Conservation (phyloP, 2,888 invertebrate genomes). For the Ormyrus labotus region DNA sequence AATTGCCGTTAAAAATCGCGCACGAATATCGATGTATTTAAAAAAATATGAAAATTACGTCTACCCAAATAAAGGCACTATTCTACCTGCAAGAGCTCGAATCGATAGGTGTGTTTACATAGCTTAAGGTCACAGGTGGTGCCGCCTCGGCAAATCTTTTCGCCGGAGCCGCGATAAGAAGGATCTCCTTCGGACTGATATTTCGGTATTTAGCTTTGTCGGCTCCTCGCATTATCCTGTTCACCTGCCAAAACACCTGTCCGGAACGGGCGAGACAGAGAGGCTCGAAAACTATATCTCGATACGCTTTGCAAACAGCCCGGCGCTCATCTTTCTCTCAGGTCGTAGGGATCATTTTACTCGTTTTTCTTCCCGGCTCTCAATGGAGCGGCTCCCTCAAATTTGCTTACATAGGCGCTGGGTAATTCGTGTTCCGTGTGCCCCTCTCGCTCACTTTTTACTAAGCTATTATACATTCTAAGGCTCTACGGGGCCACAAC, state of each 20-base stretch:
- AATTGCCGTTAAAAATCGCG: too few relatives aligned
- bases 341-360: constrained; percentile 44
- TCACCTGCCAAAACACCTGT: constrained; percentile 50
- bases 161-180: neutral
- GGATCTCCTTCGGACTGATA: constrained; percentile 6
- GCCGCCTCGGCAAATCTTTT: neutral
- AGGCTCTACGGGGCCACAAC: constrained; percentile 16
- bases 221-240: constrained; percentile 19
- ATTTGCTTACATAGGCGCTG: constrained; percentile 47
- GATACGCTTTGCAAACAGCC: constrained; percentile 36
- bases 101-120: too few relatives aligned
- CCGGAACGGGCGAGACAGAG: neutral
- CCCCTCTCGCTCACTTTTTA: neutral
- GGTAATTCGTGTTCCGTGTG: neutral
- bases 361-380: neutral
- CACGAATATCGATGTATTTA: too few relatives aligned
- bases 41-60: too few relatives aligned
- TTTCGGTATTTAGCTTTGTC: constrained; percentile 22
- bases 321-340: constrained; percentile 19
- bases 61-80: too few relatives aligned
- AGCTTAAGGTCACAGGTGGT: neutral
- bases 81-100: too few relatives aligned
- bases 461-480: constrained; percentile 12
- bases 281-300: constrained; percentile 25
- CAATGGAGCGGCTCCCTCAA: constrained; percentile 23